Base-by-base conservation (phyloP, 2,797 vertebrate species). In the Loriculus beryllinus region DNA sequence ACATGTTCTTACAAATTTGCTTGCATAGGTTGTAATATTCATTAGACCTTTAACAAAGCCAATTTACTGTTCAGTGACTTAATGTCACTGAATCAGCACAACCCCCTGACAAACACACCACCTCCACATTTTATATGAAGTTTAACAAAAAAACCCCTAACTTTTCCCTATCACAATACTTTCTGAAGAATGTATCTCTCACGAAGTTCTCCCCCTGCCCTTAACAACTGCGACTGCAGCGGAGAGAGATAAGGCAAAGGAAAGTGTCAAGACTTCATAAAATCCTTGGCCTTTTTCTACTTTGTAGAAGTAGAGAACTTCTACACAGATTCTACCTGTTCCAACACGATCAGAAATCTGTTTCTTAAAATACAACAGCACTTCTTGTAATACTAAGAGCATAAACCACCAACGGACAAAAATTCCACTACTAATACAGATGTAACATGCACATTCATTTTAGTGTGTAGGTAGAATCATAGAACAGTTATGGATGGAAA, bases 31-130 rank as follows among this genome's bases (percentile, higher is more conserved):
- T 79, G 54, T 29, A 19, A 16, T 42, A 68, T 26, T 60, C 14
- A 1, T 49, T 6, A 51, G 49, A 48, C 14, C 37, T 28, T 42
- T 71, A 60, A 57, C 0, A 0, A 79, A 48, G 22, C 26, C 33
- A 52, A 28, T 52, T 89, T 43, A 87, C 56, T 35, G 40, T 49
- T 57, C 22, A 57, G 54, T 57, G 54, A 57, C 54, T 57, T 42
- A 10, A 2, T 1, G 4, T 14, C 48, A 68, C 37, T 54, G 47
- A 82, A 45, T 8, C 35, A 78, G 39, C 11, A 64, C 22, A 51
- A 17, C 3, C 40, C 20, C 18, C 35, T 18, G 28, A 29, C n/a
- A 72, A 57, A 56, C 1, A 56, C 9, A 78, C 15, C 15, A 70
- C 6, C 29, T 39, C 52, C 17, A 47, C 1, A 2, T 43, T 57